A percentile compares a stretch with the other conserved stretches of the same genome.
Conservation (phyloP, 2,113 vertebrate species). For the Dipodomys stephensi region DNA sequence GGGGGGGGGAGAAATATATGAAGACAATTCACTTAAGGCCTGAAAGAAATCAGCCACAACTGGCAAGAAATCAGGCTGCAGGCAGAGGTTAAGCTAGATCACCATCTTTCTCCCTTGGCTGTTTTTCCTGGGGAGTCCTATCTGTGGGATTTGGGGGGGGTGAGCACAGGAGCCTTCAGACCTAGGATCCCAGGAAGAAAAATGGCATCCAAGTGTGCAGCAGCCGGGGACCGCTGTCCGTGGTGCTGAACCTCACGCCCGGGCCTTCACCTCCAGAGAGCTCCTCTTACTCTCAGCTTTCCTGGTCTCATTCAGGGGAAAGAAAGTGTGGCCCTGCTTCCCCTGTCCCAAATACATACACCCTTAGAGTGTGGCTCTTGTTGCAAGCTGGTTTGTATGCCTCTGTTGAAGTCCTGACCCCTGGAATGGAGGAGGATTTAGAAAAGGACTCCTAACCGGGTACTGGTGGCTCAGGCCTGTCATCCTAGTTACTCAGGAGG, state of each 20-base stretch:
- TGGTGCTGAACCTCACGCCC: not conserved
- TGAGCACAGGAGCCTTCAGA: not conserved
- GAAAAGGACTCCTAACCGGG: not conserved
- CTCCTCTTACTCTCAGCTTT: too few relatives aligned
- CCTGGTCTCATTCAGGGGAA: too few relatives aligned
- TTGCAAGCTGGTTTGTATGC: not conserved
- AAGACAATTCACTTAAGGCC: not conserved
- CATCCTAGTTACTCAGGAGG: too few relatives aligned
- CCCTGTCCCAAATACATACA: too few relatives aligned
- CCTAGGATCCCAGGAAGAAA: too few relatives aligned
- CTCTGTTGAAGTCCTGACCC: not conserved
- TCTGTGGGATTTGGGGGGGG: not conserved
- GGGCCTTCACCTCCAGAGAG: not conserved
- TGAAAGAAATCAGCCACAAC: not conserved
- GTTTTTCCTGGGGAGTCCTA: too few relatives aligned
- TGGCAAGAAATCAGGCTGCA: not conserved
- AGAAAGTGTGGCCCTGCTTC: not conserved
- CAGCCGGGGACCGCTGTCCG: conserved; percentile 20
- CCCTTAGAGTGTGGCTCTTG: too few relatives aligned
- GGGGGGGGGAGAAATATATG: not conserved
- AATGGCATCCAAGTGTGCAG: accelerated
- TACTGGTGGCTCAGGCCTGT: too few relatives aligned
- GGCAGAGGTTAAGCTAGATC: not conserved
- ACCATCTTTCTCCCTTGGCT: too few relatives aligned
- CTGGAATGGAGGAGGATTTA: too few relatives aligned